Evolutionary conservation across 2,888 invertebrate species (phyloP), one percentile per base, ranked within the genome.

Genomic region (Cordilura impudica): DNA sequence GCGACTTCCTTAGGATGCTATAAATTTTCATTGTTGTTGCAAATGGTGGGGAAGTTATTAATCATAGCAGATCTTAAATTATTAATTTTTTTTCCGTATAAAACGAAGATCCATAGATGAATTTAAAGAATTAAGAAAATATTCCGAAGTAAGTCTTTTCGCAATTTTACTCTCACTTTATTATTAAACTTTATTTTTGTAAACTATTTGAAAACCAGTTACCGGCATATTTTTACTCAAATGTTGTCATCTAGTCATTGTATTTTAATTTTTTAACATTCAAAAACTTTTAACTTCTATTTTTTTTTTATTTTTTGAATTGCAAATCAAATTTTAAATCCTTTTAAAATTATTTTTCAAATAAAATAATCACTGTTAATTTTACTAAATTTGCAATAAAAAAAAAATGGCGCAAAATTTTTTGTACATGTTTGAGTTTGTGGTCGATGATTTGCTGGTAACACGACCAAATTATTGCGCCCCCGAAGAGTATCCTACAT

Each of bases 401-500:
- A 47, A 43, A 47, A 83, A 82, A 82, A 86, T 85, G 86, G 82
- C 85, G 54, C 84, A 84, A 84, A 87, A 86, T 85, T 86, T 87
- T 35, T 83, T 89, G 69, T 89, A 88, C 81, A 88, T 87, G 88
- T 85, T 89, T 47, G 89, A 89, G 78, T 88, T 89, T 78, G 87
- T 89, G 65, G 83, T 89, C 63, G 89, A 89, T 56, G 89, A 89
- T 78, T 73, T 89, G 49, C 65, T 89, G 21, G 87, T 89, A 29
- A 87, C 87, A 1, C 83, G 85, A 10, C 87, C 88, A 65, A 89
- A 90, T 78, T 73, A 85, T 26, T 89, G 89, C 78, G 90, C 89
- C n/a, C 90, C 90, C 4, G 89, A 88, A 31, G 89, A 90, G 65
- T 89, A 88, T 79, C 89, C 89, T 1, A 87, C 87, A 6, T 89